Base-by-base conservation (phyloP, 2,797 vertebrate species). In the Siniperca obscura region DNA sequence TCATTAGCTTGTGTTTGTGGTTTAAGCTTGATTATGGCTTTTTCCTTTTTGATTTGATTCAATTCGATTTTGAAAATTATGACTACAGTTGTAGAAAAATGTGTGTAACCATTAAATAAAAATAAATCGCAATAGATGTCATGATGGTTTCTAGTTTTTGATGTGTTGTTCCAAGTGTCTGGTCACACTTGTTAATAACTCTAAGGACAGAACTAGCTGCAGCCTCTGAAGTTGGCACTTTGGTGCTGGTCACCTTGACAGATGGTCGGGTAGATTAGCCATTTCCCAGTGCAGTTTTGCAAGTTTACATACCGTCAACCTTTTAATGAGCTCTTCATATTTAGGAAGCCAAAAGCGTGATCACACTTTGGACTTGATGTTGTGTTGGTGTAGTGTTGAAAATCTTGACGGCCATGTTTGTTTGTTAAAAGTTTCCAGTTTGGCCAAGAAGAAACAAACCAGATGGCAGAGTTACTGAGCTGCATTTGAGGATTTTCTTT, bases 201-300 rank as follows among this genome's bases (percentile, higher is more conserved):
- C 7, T 17, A 16, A 30, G 36, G 46, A 48, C 19, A 30, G 59
- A 70, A 22, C 6, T 8, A 13, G 17, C 62, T 38, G 27, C 46
- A 53, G 70, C 55, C 13, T 40, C 12, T 30, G 46, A 48, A 30
- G 42, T 4, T 69, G 16, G 25, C 16, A 12, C 13, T 27, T 14
- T 17, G 8, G 11, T n/a, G n/a, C 66, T 56, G 21, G 16, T 25
- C 48, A 27, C 46, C 34, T 44, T 34, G 65, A 17, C 61, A 78
- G 48, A 78, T 71, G 72, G 66, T 48, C 68, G 76, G 46, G n/a
- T 17, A 22, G 52, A 64, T 34, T 5, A 56, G 19, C 14, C 12
- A 13, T 69, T 76, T 65, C 17, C 65, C 9, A 0, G 44, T 74
- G 27, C 44, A 56, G 44, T n/a, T 71, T 57, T 69, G 9, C 3